Evolutionary conservation across 2,888 invertebrate species (phyloP), one percentile per base, ranked within the genome.

Genomic region (Cheilosia impressa): DNA sequence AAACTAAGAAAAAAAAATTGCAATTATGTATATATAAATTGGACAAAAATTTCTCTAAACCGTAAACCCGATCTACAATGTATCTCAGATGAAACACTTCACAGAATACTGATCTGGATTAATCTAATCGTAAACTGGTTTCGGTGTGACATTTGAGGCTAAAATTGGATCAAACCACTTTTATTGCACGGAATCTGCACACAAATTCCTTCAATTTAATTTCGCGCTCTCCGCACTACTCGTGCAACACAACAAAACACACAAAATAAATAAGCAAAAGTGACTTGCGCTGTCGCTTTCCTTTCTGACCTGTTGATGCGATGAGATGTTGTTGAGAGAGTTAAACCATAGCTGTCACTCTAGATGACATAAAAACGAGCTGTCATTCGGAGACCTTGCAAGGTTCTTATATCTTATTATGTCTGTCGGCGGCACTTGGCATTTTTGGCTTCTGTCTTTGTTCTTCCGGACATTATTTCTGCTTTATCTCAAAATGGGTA

Each of bases 151-250:
- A 82, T 71, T 72, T 60, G 58, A 73, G 45, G 13, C 50, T 58
- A 53, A 71, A 79, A 79, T 75, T 84, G 50, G 80, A 75, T 57
- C 84, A 84, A 71, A 84, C 84, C 69, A 79, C 84, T 79, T 84
- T 79, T 79, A 66, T 79, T 84, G 75, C 84, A 78, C 41, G 71
- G 71, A 53, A 77, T 50, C 73, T 31, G 47, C 62, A 68, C 47
- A 41, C 47, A 55, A 72, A 83, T 78, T 83, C 72, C 34, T 83
- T 68, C 68, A 78, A 83, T 83, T 68, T 55, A 76, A 66, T 75
- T 79, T 69, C 52, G 69, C 63, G 47, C 52, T 27, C 43, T 45
- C 43, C 27, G 19, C 19, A 24, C 43, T 53, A 10, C 27, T 27
- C 27, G 27, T 15, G 45, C 27, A 43, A 41, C 13, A 41, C 17